phyloP scores from a whole-genome alignment of 92 coral and sea anemone genomes.

The Montipora capitata region DNA sequence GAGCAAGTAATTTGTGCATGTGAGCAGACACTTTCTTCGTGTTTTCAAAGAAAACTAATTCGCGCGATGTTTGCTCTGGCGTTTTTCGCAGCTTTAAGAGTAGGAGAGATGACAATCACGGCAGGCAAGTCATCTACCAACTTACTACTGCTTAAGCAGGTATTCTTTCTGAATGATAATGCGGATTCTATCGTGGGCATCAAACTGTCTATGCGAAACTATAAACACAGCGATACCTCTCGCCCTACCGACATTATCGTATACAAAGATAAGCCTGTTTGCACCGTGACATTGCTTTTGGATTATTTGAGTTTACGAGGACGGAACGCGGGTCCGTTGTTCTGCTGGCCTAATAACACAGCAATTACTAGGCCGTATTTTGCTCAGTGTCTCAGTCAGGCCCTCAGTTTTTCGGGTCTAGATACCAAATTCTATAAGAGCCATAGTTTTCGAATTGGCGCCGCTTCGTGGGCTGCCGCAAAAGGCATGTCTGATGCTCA shows the following conservation, averaged over 20 bases:
- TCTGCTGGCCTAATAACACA: slow-evolving; percentile 36
- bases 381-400: slow-evolving; percentile 6
- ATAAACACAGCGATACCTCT: slow-evolving; percentile 24
- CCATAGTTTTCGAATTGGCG: slow-evolving; percentile 47
- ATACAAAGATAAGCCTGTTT: slow-evolving; percentile 5
- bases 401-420: slow-evolving; percentile 27
- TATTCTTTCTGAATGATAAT: not conserved
- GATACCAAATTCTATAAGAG: slow-evolving; percentile 26
- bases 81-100: slow-evolving; percentile 50
- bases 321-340: slow-evolving; percentile 26
- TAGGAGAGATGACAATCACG: slow-evolving; percentile 37
- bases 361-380: slow-evolving; percentile 12
- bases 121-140: not conserved
- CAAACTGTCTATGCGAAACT: not conserved
- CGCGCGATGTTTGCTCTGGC: slow-evolving; percentile 52
- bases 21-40: not conserved
- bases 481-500: slow-evolving; percentile 44
- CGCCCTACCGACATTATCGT: slow-evolving; percentile 5
- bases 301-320: slow-evolving; percentile 26
- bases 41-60: slow-evolving; percentile 6
- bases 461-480: slow-evolving; percentile 62
- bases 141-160: slow-evolving; percentile 19
- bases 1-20: slow-evolving; percentile 29
- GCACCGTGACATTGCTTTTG: slow-evolving; percentile 16
- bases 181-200: not conserved